These are phyloP conservation scores for Drosophila setifemur DNA, from an alignment of 1,140 invertebrate species.

Conservation along the genomic window DNA sequence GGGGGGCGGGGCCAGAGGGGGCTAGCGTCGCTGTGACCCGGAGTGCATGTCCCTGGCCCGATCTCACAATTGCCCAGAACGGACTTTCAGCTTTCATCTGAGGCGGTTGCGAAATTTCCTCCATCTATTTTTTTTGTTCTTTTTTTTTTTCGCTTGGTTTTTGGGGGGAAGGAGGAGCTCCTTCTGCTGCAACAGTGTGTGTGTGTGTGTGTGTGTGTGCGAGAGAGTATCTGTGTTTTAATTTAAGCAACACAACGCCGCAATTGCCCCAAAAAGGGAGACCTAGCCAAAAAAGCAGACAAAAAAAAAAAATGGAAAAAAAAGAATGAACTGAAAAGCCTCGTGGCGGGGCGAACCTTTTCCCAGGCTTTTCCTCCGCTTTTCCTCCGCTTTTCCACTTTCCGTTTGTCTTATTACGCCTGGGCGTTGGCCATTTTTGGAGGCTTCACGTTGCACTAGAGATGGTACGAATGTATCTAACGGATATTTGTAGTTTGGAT, in stretches of 20 bases:
- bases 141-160: background rate
- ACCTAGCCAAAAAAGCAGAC: background rate
- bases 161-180: background rate
- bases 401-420: conserved; percentile 60
- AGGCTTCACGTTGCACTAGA: background rate
- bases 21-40: conserved; percentile 5
- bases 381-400: background rate
- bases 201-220: conserved; percentile 15
- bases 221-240: conserved; percentile 56
- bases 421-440: conserved; percentile 56
- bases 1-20: background rate
- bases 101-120: conserved; percentile 63
- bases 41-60: conserved; percentile 31
- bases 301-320: background rate
- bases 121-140: background rate
- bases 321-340: conserved; percentile 16
- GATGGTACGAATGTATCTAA: background rate
- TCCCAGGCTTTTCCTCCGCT: background rate
- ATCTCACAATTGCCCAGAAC: conserved; percentile 26
- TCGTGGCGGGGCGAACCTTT: conserved; percentile 33
- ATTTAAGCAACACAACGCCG: conserved; percentile 64
- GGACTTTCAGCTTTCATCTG: conserved; percentile 33
- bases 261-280: conserved; percentile 43
- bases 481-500: too few relatives aligned
- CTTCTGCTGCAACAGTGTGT: background rate